These are phyloP conservation scores for Dasypus novemcinctus DNA, from an alignment of 2,113 vertebrate species.

Conservation along the genomic window DNA sequence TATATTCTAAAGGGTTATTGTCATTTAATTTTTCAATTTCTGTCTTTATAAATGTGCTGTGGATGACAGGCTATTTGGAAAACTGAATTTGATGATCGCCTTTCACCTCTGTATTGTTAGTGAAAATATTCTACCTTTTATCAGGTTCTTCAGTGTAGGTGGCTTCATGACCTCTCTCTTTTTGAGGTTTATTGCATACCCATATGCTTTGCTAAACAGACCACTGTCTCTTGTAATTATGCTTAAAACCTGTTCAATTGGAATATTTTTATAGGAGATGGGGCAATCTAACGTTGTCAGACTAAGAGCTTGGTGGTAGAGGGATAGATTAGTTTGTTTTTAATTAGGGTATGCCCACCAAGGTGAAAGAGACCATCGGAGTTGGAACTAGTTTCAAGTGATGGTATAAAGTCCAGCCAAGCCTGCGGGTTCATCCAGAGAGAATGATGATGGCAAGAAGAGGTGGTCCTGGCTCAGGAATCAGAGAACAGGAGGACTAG, in stretches of 20 bases:
- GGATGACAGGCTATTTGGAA: neutral
- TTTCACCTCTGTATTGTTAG: neutral
- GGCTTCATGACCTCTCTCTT: neutral
- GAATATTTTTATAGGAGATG: neutral
- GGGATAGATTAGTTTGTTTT: neutral
- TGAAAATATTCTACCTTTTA: slow-evolving; percentile 17
- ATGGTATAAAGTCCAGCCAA: neutral
- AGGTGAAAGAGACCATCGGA: neutral
- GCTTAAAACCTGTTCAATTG: slow-evolving; percentile 14
- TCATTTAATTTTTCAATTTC: slow-evolving; percentile 21
- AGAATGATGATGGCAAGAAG: slow-evolving; percentile 1
- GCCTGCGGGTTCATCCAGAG: neutral
- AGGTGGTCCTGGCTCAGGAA: neutral
- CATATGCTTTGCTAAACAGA: neutral
- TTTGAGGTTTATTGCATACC: neutral
- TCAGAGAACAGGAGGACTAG: neutral
- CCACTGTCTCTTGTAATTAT: neutral
- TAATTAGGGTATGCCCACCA: neutral
- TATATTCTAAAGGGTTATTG: neutral
- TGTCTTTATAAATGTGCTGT: neutral
- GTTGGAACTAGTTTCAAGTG: neutral
- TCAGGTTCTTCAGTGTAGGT: slow-evolving; percentile 30
- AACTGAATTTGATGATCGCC: neutral
- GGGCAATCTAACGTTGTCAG: neutral
- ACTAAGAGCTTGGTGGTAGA: neutral